A percentile compares a stretch with the other conserved stretches of the same genome.
phyloP scores from a whole-genome alignment of 1,140 invertebrate species.

The Halesus radiatus region DNA sequence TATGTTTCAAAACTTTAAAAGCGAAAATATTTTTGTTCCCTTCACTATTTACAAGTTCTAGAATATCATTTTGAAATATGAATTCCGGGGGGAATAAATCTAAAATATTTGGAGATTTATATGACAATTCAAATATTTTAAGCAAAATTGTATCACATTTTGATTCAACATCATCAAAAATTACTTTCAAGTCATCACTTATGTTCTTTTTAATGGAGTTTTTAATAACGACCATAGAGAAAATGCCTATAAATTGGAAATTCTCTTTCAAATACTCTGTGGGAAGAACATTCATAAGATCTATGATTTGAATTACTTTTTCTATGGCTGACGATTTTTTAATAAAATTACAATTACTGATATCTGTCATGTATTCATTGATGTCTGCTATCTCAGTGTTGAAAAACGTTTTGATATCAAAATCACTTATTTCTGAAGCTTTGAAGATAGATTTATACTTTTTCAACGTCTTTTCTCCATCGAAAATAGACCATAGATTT shows the following conservation, averaged over 20 bases:
- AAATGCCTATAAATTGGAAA: conserved; percentile 36
- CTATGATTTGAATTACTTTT: conserved; percentile 37
- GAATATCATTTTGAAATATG: conserved; percentile 41
- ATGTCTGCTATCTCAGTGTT: conserved; percentile 16
- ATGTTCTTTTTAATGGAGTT: conserved; percentile 16
- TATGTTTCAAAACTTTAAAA: conserved; percentile 42
- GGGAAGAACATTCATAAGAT: conserved; percentile 42
- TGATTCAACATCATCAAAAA: conserved; percentile 31
- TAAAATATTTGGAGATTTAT: conserved; percentile 47
- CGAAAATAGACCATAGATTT: conserved; percentile 40
- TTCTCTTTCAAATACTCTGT: conserved; percentile 50
- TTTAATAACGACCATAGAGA: conserved; percentile 34
- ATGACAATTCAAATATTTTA: conserved; percentile 49
- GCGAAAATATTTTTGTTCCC: conserved; percentile 20
- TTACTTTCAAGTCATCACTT: conserved; percentile 19
- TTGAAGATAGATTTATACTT: conserved; percentile 43
- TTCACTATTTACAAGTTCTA: conserved; percentile 31
- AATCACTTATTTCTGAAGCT: conserved; percentile 38
- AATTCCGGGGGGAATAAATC: conserved; percentile 34
- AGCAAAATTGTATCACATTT: conserved; percentile 43
- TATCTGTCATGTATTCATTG: conserved; percentile 6
- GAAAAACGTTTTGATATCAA: conserved; percentile 44
- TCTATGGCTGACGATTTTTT: conserved; percentile 22
- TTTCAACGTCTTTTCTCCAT: conserved; percentile 41
- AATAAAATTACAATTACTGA: conserved; percentile 41